Conservation (phyloP, 2,113 vertebrate species). For the Trochalopteron elliotii region DNA sequence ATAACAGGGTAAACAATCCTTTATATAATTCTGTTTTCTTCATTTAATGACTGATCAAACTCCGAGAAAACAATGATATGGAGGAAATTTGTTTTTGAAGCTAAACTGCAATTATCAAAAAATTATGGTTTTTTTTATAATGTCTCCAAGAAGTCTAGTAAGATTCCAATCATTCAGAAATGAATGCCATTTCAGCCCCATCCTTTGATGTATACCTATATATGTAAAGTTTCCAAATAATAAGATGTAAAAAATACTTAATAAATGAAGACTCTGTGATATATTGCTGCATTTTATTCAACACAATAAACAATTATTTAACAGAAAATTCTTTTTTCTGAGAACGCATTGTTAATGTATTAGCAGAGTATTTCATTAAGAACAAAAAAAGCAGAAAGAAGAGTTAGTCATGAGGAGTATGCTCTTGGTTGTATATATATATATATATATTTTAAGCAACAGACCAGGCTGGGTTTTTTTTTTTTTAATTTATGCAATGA, state of each 20-base stretch:
- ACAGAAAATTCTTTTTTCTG: neutral
- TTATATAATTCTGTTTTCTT: neutral
- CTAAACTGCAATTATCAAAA: neutral
- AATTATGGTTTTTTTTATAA: neutral
- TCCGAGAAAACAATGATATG: neutral
- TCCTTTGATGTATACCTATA: neutral
- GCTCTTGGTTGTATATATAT: neutral
- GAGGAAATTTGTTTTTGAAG: neutral
- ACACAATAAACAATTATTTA: neutral
- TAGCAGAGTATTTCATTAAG: neutral
- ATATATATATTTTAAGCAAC: neutral
- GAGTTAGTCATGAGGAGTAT: neutral
- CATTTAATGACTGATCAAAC: neutral
- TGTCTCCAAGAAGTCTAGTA: neutral
- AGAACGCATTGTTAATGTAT: fast-evolving
- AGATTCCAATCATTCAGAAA: neutral
- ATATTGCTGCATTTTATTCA: neutral
- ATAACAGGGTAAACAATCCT: neutral
- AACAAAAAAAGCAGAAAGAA: neutral
- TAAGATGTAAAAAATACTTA: neutral
- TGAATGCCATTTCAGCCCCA: neutral
- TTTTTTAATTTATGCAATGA: neutral
- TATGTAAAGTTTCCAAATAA: neutral
- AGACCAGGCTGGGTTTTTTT: neutral
- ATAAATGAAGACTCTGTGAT: neutral